Evolutionary conservation across 2,797 vertebrate species (phyloP), one percentile per base, ranked within the genome.

Genomic region (Tangara arthus): DNA sequence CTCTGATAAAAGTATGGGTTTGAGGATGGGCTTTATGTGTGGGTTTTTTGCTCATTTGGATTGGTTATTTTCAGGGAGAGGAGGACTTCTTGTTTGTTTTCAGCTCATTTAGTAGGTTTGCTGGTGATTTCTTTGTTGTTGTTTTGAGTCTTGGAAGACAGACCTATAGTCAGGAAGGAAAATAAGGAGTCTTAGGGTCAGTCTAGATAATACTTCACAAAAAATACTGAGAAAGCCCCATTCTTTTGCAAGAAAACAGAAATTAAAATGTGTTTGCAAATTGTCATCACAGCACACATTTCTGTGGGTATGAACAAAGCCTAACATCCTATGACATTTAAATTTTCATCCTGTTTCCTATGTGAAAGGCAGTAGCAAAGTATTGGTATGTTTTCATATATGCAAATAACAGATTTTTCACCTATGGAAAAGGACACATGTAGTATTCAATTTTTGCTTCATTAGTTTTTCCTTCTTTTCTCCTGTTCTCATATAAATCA

Each of bases 31-130:
- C 16, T 83, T 82, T 37, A 56, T 41, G 7, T 12, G 30, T 49
- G 6, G 3, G 4, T 1, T 57, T 15, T 53, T 69, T 46, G 4
- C 11, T 28, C n/a, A 11, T 37, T 46, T 59, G 12, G 8, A 42
- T 55, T 26, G 16, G 0, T 0, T 35, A 37, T 47, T 46, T 47
- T 32, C 15, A 53, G 6, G 11, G 8, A n/a, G 34, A 47, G 14
- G 8, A 1, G 3, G 13, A 16, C 11, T 72, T 15, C 27, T 41
- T 68, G 37, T 18, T 81, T 70, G 19, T 9, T 79, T 90, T 26
- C 17, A 12, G 23, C 21, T 85, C 3, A 0, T 49, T 92, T n/a
- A 49, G 27, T 57, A 37, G 5, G 6, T 82, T 81, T 65, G 8
- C 6, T 32, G 23, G 9, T 6, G 12, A 8, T 23, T 37, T 46